Percentiles rank a stretch among this genome's conserved stretches.
Evolutionary conservation across 1,140 invertebrate species (phyloP).

Genomic region (Achatina immaculata): DNA sequence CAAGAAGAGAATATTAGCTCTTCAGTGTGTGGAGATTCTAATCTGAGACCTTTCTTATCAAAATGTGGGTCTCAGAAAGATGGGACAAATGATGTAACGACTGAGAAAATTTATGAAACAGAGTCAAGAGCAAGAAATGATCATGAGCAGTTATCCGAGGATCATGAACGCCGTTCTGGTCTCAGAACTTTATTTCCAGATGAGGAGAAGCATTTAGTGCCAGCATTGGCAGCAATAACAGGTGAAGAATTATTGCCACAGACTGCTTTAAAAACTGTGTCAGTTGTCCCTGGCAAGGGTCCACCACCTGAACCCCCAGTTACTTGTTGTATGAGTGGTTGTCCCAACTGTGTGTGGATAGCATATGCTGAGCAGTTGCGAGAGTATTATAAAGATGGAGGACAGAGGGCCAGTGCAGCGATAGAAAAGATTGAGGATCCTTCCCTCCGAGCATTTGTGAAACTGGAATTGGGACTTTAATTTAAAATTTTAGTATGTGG

Average conservation of each 20-base stretch:
- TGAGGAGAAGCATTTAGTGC: neutral
- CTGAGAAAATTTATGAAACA: neutral
- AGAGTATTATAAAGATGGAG: conserved; percentile 77
- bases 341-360: conserved; percentile 95
- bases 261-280: conserved; percentile 28
- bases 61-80: neutral
- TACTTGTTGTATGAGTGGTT: conserved; percentile 91
- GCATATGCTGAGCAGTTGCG: conserved; percentile 88
- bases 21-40: neutral
- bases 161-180: neutral
- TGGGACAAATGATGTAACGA: neutral
- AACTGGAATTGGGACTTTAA: conserved; percentile 67
- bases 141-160: neutral
- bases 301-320: conserved; percentile 65
- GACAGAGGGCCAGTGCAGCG: conserved; percentile 78
- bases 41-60: neutral
- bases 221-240: neutral
- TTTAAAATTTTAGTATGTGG: too few species aligned
- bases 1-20: neutral
- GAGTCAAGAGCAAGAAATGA: neutral
- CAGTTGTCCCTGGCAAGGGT: conserved; percentile 62
- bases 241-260: neutral
- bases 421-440: conserved; percentile 76
- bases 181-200: neutral
- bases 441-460: conserved; percentile 69